phyloP scores from a whole-genome alignment of 2,888 invertebrate genomes.

The Hypselothyrea guttata region DNA sequence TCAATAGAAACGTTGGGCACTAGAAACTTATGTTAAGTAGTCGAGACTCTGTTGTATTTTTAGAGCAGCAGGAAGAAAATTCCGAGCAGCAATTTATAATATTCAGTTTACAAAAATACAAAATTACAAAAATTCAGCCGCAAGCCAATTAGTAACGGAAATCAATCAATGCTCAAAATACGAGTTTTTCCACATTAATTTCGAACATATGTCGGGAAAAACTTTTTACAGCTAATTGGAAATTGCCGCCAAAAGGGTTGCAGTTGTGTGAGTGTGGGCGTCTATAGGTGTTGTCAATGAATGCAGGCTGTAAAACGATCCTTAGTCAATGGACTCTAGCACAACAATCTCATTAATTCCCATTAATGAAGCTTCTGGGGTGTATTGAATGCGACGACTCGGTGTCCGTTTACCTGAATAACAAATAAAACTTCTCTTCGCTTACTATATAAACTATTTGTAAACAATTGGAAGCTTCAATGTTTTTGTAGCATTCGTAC shows the following conservation, averaged over 20 bases:
- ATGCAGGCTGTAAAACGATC: conserved; percentile 47
- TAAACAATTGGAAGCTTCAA: conserved; percentile 24
- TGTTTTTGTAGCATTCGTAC: conserved; percentile 37
- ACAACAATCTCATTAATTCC: conserved; percentile 59
- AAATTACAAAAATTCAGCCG: neutral
- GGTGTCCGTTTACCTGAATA: conserved; percentile 42
- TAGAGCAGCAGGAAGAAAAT: neutral
- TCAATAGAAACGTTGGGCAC: conserved; percentile 37
- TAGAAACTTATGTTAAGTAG: conserved; percentile 30
- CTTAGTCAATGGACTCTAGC: conserved; percentile 27
- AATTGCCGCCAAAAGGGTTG: conserved; percentile 36
- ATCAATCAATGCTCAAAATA: conserved; percentile 52
- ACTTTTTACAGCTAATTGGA: conserved; percentile 67
- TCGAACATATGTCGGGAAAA: conserved; percentile 59
- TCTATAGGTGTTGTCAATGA: conserved; percentile 22
- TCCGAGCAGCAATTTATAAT: conserved; percentile 45
- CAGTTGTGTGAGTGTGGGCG: conserved; percentile 1
- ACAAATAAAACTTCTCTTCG: conserved; percentile 41
- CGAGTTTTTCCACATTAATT: conserved; percentile 39
- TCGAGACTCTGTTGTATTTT: conserved; percentile 15
- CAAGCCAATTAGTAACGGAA: conserved; percentile 49
- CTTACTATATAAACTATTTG: conserved; percentile 48
- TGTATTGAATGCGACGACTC: conserved; percentile 12
- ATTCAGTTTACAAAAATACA: conserved; percentile 24
- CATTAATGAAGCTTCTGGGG: conserved; percentile 57